Base-by-base conservation (phyloP, 2,797 vertebrate genomes). In the Cyclopterus lumpus region DNA sequence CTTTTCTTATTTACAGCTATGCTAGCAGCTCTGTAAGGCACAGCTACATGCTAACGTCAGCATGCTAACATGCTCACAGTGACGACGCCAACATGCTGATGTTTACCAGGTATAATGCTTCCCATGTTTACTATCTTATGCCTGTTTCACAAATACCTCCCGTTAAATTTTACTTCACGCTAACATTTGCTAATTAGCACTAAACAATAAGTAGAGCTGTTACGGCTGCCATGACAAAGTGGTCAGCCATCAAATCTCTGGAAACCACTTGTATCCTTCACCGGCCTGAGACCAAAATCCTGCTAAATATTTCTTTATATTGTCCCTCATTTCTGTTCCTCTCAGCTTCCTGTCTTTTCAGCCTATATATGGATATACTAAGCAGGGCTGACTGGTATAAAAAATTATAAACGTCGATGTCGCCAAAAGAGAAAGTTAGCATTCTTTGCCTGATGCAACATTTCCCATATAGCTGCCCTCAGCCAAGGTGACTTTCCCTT, bases 401-500 rank as follows among this genome's bases (percentile, higher is more conserved):
- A 32, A 32, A 40, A 30, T 24, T 8, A 46, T 46, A 44, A 18
- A 16, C 16, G 15, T 18, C 16, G 44, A 46, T 20, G 16, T 32
- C 9, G 8, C 4, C 3, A 8, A 49, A 62, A 46, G n/a, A 61
- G 6, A 68, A 46, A 30, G 38, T 20, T 32, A 34, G 20, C 22
- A 28, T 66, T 64, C 48, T 66, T 32, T 12, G 40, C 30, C 26
- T 64, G 57, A 67, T 70, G 49, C 48, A 82, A 55, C 62, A 28
- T 26, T 67, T 73, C 44, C 74, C 67, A 16, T 64, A 26, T 63
- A 71, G 57, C n/a, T 61, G 34, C 51, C 54, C 80, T 58, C 20
- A 54, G 67, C 82, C 84, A 91, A 93, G 89, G 90, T 93, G 91
- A 92, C 91, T 81, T 92, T 90, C 55, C 46, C 40, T 44, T 62